Evolutionary conservation across 2,888 invertebrate genomes (phyloP), one percentile per base, ranked within the genome.

Genomic region (Colletes collaris): DNA sequence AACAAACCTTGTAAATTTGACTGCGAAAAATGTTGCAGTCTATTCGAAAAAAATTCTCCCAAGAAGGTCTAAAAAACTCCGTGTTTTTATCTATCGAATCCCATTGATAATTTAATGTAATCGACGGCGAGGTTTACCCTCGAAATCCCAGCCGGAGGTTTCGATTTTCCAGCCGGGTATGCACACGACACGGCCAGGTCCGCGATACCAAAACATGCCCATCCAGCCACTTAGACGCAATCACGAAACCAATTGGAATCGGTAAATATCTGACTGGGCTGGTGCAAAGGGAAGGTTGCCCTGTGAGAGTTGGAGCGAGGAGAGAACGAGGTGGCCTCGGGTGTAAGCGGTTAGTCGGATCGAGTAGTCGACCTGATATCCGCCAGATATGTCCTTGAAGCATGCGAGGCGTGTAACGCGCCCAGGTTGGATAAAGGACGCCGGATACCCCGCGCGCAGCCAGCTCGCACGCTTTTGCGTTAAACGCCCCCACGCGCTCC

Each of bases 161-260:
- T 6, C 44, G 40, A 46, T 46, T 44, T 37, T 10, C 46, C 50
- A 49, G 16, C 11, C 7, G 16, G 44, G 1, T 37, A 16, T 19
- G 19, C 44, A 8, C 10, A 46, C 16, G 8, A 27, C 46, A n/a
- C 40, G 50, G 66, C 44, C 46, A 50, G 40, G 40, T 13, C 16
- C 40, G 53, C 53, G 76, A 56, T 66, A 50, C n/a, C 58, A 55
- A 63, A 70, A 71, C 71, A 44, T 64, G 55, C 52, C 74, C 69
- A 75, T 85, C 72, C 80, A 69, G 69, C 76, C 86, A 91, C 91
- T 92, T 90, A 86, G 87, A 86, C 85, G 90, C 88, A 92, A 85
- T 85, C 86, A 90, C 89, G 91, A 90, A 92, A 90, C 88, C 91
- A 92, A 92, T 91, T 91, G 90, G 89, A 90, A 92, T 91, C 89